Conservation (phyloP, 2,888 invertebrate species). For the Sycophila texana region DNA sequence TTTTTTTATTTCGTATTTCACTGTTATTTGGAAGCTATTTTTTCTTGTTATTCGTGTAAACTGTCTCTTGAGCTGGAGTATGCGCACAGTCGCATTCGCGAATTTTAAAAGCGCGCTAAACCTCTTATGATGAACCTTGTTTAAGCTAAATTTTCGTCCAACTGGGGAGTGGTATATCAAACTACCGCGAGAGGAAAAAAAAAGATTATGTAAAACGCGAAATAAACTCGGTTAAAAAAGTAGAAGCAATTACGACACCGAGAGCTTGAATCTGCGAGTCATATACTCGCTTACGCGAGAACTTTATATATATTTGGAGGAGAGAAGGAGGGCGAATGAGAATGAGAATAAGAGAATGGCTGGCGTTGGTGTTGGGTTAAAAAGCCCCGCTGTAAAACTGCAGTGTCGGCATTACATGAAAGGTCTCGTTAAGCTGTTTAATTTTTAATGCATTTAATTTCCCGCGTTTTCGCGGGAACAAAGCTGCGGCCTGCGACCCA, state of each 20-base stretch:
- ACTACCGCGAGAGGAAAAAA: conserved; percentile 2
- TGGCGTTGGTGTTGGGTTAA: not conserved
- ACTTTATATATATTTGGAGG: conserved; percentile 17
- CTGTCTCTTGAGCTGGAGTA: too few relatives aligned
- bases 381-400: conserved; percentile 17
- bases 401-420: conserved; percentile 26
- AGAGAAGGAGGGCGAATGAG: conserved; percentile 8
- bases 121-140: too few relatives aligned
- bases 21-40: too few relatives aligned
- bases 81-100: too few relatives aligned
- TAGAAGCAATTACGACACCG: conserved; percentile 23
- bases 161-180: not conserved
- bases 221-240: conserved; percentile 31
- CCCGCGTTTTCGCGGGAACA: not conserved
- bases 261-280: conserved; percentile 5
- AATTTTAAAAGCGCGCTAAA: too few relatives aligned
- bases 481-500: not conserved
- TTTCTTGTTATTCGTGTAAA: too few relatives aligned
- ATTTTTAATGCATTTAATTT: conserved; percentile 41
- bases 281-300: conserved; percentile 19
- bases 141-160: not conserved
- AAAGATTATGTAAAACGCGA: conserved; percentile 1
- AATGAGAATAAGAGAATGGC: conserved; percentile 25
- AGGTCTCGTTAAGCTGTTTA: conserved; percentile 33
- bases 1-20: not conserved